Conservation (phyloP, 2,888 invertebrate species). For the Bombylius discolor region DNA sequence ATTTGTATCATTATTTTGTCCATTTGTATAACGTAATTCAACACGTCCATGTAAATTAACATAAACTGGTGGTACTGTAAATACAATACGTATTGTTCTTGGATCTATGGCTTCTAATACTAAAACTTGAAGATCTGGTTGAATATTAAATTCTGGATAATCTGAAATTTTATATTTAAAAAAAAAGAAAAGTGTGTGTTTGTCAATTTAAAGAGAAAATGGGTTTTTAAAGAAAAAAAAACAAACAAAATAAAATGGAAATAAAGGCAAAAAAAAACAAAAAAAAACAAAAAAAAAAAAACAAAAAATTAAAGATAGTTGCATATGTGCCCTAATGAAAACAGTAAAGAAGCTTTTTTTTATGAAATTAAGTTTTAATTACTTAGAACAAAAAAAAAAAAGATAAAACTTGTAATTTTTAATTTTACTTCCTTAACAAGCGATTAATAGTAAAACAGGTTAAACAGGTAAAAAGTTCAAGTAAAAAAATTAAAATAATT, state of each 20-base stretch:
- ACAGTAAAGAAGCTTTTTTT: too few species aligned
- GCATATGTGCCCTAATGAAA: too few species aligned
- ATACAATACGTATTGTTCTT: constrained; percentile 65
- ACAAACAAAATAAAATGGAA: too few species aligned
- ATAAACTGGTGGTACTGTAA: constrained; percentile 67
- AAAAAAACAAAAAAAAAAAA: background rate
- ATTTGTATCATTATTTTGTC: constrained; percentile 53
- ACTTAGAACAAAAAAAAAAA: too few species aligned
- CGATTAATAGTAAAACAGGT: too few species aligned
- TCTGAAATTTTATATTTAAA: constrained; percentile 6
- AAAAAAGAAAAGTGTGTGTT: background rate
- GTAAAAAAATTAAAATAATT: too few species aligned
- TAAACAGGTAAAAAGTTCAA: too few species aligned
- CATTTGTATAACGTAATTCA: constrained; percentile 73
- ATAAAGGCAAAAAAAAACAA: background rate
- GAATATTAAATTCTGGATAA: constrained; percentile 15
- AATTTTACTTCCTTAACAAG: too few species aligned
- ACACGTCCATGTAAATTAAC: constrained; percentile 79
- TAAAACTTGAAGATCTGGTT: constrained; percentile 39
- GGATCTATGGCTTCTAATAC: constrained; percentile 64
- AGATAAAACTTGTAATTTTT: too few species aligned
- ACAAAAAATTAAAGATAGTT: background rate
- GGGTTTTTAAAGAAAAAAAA: background rate
- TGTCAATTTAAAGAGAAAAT: background rate
- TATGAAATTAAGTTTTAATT: too few species aligned